Conservation (phyloP, 2,888 invertebrate genomes). For the Tachina lurida region DNA sequence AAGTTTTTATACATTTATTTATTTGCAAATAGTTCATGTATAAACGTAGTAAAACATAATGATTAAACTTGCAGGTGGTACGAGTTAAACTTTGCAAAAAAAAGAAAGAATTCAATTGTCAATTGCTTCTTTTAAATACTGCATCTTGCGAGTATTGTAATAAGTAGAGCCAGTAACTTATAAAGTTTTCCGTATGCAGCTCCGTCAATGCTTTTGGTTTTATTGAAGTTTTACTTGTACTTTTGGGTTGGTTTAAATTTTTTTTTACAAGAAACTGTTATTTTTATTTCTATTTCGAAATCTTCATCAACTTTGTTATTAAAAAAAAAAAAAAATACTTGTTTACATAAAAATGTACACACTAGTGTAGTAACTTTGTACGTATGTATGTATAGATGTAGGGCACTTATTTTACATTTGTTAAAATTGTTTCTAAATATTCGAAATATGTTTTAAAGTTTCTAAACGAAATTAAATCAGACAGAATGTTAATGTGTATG, state of each 20-base stretch:
- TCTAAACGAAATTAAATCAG: slow-evolving; percentile 10
- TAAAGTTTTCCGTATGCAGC: slow-evolving; percentile 36
- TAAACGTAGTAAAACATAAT: too few species aligned
- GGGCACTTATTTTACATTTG: slow-evolving; percentile 28
- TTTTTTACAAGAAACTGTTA: slow-evolving; percentile 46
- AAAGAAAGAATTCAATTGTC: background rate
- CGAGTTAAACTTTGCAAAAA: too few species aligned
- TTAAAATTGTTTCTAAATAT: slow-evolving; percentile 20
- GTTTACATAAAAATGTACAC: background rate
- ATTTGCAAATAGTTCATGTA: too few species aligned
- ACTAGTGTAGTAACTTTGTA: background rate
- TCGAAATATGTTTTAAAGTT: background rate
- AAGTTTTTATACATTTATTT: too few species aligned
- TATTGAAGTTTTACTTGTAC: slow-evolving; percentile 57
- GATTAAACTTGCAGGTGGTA: too few species aligned
- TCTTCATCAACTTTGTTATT: slow-evolving; percentile 64
- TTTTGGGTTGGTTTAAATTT: slow-evolving; percentile 20
- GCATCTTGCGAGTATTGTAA: background rate
- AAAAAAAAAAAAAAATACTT: slow-evolving; percentile 36
- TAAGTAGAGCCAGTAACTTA: slow-evolving; percentile 11
- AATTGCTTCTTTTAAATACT: slow-evolving; percentile 33
- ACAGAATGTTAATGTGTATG: background rate
- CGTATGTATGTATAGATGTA: slow-evolving; percentile 12
- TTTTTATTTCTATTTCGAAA: slow-evolving; percentile 60
- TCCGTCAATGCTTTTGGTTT: slow-evolving; percentile 37